phyloP scores from a whole-genome alignment of 2,888 invertebrate species.

The Pristionchus maxplancki region DNA sequence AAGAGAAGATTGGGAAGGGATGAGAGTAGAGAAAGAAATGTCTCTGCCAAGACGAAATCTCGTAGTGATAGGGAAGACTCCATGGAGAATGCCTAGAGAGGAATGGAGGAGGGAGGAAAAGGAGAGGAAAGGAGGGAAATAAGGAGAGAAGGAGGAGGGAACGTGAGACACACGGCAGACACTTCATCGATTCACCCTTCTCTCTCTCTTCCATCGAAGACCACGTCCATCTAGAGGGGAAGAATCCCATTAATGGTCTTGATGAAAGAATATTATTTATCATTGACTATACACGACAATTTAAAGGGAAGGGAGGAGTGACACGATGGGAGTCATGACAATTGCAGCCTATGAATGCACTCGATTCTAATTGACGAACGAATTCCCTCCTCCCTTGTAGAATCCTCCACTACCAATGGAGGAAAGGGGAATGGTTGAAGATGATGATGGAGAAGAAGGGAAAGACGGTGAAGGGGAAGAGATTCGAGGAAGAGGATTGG shows the following conservation, averaged over 20 bases:
- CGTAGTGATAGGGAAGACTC: not conserved
- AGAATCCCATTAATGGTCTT: not conserved
- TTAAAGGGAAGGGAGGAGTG: not conserved
- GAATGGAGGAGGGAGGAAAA: not conserved
- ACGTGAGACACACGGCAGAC: constrained; percentile 14
- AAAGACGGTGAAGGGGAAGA: not conserved
- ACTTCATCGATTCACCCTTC: not conserved
- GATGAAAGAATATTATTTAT: not conserved
- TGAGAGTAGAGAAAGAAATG: constrained; percentile 17
- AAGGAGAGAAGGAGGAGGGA: not conserved
- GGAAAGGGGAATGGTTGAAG: constrained; percentile 15
- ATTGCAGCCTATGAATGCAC: not conserved
- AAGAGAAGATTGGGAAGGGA: constrained; percentile 9
- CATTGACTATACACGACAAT: not conserved
- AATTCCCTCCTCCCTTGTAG: constrained; percentile 49
- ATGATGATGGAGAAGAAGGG: not conserved
- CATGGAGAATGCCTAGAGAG: not conserved
- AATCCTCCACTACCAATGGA: constrained; percentile 49
- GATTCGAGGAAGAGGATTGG: constrained; percentile 21
- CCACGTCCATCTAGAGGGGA: not conserved
- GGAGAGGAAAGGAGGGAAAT: not conserved
- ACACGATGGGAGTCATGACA: constrained; percentile 47
- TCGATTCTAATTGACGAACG: constrained; percentile 39
- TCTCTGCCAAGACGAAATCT: not conserved
- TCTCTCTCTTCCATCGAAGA: constrained; percentile 28